Evolutionary conservation across 1,140 invertebrate species (phyloP), one percentile per base, ranked within the genome.

Genomic region (Diplogasteroides magnus): DNA sequence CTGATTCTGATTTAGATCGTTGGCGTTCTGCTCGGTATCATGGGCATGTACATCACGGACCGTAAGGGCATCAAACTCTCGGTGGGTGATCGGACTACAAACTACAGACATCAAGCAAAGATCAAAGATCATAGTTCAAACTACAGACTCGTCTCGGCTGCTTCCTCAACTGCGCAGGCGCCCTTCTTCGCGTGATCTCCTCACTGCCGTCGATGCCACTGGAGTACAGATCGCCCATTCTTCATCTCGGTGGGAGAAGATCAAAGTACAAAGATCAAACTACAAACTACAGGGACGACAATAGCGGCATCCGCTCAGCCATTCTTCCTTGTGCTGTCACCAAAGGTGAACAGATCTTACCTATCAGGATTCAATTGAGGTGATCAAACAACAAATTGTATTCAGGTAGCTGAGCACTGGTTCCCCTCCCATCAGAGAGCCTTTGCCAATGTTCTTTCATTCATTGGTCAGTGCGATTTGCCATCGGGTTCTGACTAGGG

Each of bases 371-470:
- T n/a, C n/a, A n/a, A n/a, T n/a, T n/a, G n/a, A n/a, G n/a, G n/a
- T n/a, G n/a, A n/a, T n/a, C n/a, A n/a, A n/a, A n/a, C n/a, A n/a
- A n/a, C n/a, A n/a, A n/a, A n/a, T n/a, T n/a, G n/a, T n/a, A n/a
- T n/a, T n/a, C n/a, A n/a, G n/a, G 81, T 81, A 27, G 79, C 79
- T 14, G 79, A 81, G 64, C 75, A 75, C 58, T 81, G 79, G 79
- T 81, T 83, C 66, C 61, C 68, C 3, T 75, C 77, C 56, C 55
- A 78, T 67, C 80, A 82, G 63, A 60, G 80, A 60, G 74, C 80
- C 27, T 67, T 82, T 11, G 75, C 78, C 2, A 80, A 80, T 73
- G 72, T 77, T n/a, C 71, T 80, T 19, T 77, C 77, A 57, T 80
- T 80, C 64, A 67, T 72, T 37, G 75, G 74, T 76, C n/a, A 28